A percentile compares a stretch with the other conserved stretches of the same genome.
phyloP scores from a whole-genome alignment of 2,113 vertebrate species.

The Naja naja region DNA sequence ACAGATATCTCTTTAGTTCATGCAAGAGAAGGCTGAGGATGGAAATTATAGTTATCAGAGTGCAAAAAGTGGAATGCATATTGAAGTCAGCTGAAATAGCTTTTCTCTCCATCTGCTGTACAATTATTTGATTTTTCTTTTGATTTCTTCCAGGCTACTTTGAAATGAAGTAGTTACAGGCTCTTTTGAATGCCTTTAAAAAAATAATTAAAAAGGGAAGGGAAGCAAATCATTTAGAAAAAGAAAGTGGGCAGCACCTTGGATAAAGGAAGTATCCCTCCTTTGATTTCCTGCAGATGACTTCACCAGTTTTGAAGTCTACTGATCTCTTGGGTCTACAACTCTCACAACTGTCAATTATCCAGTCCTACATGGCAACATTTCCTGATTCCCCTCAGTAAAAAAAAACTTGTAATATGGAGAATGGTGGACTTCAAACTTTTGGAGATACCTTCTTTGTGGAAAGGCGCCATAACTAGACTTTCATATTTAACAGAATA shows the following conservation, averaged over 20 bases:
- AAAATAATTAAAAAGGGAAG: not conserved
- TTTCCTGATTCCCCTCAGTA: not conserved
- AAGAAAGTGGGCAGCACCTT: not conserved
- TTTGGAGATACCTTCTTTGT: not conserved
- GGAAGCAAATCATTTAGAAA: not conserved
- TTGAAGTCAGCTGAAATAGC: not conserved
- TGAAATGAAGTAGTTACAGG: not conserved
- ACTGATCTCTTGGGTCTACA: not conserved
- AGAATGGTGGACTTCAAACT: not conserved
- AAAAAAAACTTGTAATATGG: not conserved
- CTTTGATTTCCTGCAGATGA: not conserved
- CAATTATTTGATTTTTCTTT: constrained; percentile 16
- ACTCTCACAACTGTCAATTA: not conserved
- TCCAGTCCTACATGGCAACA: not conserved
- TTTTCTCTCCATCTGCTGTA: not conserved
- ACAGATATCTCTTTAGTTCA: constrained; percentile 1
- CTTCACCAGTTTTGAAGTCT: not conserved
- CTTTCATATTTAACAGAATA: not conserved
- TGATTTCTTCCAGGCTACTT: not conserved
- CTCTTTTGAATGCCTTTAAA: not conserved
- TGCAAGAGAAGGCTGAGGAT: not conserved
- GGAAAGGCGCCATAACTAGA: not conserved
- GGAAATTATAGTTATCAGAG: not conserved
- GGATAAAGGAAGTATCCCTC: not conserved
- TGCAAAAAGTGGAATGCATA: not conserved